Conservation (phyloP, 2,113 vertebrate genomes). For the Colaptes auratus region DNA sequence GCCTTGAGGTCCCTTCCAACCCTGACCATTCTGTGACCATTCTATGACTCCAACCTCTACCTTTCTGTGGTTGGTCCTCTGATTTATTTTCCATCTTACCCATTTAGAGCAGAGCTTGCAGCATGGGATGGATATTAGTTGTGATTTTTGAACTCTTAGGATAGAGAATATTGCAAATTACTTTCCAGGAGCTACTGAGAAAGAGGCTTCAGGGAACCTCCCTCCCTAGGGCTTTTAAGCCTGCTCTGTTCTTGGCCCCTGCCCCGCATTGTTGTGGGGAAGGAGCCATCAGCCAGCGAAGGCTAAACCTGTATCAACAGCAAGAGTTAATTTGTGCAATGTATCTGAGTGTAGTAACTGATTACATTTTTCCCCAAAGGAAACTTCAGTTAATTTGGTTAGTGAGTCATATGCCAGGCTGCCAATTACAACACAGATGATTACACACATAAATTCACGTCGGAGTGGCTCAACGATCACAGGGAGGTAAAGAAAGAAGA, state of each 20-base stretch:
- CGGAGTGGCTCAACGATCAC: conserved; percentile 48
- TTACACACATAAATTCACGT: conserved; percentile 72
- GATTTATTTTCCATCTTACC: background rate
- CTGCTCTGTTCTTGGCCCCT: background rate
- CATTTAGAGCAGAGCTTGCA: background rate
- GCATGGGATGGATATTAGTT: background rate
- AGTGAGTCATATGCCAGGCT: conserved; percentile 80
- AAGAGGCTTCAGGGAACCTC: background rate
- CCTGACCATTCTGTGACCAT: too few relatives aligned
- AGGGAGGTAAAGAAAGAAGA: background rate
- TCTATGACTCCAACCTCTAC: too few relatives aligned
- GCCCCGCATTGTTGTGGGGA: background rate
- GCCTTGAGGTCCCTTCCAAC: too few relatives aligned
- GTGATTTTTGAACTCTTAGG: background rate
- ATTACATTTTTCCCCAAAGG: conserved; percentile 82
- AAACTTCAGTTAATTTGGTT: conserved; percentile 83
- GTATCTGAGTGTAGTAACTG: conserved; percentile 76
- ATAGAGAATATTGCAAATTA: background rate
- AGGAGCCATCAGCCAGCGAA: background rate
- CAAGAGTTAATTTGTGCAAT: conserved; percentile 77
- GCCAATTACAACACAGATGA: conserved; percentile 79
- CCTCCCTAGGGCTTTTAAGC: background rate
- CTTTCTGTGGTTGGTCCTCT: too few relatives aligned
- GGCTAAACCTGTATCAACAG: background rate
- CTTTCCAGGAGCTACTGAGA: background rate